Percentiles rank a stretch among this genome's conserved stretches.
phyloP scores from a whole-genome alignment of 2,113 vertebrate genomes.

The Cryptotis parvus region DNA sequence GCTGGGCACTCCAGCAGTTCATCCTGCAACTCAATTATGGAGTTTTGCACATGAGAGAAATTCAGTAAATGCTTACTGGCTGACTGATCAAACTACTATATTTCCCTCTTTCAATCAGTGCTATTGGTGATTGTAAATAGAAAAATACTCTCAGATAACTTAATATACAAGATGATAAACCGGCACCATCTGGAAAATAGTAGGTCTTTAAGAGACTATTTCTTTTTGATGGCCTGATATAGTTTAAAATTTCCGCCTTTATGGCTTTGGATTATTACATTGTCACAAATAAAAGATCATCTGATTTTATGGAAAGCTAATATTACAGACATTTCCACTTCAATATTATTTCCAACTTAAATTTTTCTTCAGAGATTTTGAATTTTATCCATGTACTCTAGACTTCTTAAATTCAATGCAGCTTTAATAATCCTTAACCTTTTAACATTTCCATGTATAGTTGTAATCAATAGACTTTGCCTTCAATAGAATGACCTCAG shows the following conservation, averaged over 20 bases:
- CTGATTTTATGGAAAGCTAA: not conserved
- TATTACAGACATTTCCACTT: constrained; percentile 32
- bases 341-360: constrained; percentile 4
- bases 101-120: not conserved
- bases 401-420: constrained; percentile 22
- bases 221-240: not conserved
- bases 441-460: not conserved
- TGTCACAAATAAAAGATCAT: not conserved
- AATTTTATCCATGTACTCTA: constrained; percentile 43
- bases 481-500: not conserved
- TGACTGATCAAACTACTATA: not conserved
- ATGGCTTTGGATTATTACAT: constrained; percentile 13
- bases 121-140: constrained; percentile 40
- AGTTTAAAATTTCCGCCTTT: not conserved
- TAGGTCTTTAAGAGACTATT: not conserved
- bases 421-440: constrained; percentile 31
- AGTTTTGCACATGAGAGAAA: constrained; percentile 58
- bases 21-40: constrained; percentile 30
- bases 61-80: constrained; percentile 42
- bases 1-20: not conserved
- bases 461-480: constrained; percentile 9
- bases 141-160: constrained; percentile 29
- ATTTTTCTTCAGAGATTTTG: constrained; percentile 33
- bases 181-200: constrained; percentile 9
- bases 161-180: constrained; percentile 8